Percentiles rank a stretch among this genome's conserved stretches.
Conservation (phyloP, 2,113 vertebrate genomes). For the Vidua macroura region DNA sequence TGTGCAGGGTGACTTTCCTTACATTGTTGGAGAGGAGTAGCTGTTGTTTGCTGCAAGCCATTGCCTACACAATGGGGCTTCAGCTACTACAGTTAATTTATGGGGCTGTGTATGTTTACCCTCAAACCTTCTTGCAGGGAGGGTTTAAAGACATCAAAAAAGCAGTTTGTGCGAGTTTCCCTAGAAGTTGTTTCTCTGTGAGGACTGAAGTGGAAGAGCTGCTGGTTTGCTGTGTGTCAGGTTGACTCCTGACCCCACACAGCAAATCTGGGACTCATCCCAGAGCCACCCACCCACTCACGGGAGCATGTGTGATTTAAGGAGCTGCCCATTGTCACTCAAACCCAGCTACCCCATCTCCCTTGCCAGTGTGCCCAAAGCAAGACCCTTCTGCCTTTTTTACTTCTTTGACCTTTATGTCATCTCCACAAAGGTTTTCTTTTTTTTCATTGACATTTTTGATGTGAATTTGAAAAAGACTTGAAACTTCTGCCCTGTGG, state of each 20-base stretch:
- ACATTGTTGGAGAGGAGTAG: not conserved
- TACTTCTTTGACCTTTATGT: not conserved
- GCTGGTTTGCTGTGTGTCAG: not conserved
- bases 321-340: not conserved
- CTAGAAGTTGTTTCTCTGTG: not conserved
- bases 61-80: constrained; percentile 44
- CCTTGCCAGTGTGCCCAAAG: not conserved
- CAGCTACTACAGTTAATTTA: constrained; percentile 48
- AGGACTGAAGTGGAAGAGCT: not conserved
- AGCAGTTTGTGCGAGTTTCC: not conserved
- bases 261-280: not conserved
- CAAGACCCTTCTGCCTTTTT: not conserved
- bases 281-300: not conserved
- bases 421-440: not conserved
- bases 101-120: constrained; percentile 5
- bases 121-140: constrained; percentile 29
- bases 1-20: constrained; percentile 33
- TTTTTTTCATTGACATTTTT: not conserved
- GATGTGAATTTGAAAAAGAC: not conserved
- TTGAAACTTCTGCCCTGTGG: not conserved
- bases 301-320: fast-evolving
- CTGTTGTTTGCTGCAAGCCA: constrained; percentile 25
- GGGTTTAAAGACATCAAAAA: constrained; percentile 21
- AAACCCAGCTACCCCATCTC: not conserved
- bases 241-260: not conserved